Conservation (phyloP, 2,113 vertebrate genomes). For the Ameiurus melas region DNA sequence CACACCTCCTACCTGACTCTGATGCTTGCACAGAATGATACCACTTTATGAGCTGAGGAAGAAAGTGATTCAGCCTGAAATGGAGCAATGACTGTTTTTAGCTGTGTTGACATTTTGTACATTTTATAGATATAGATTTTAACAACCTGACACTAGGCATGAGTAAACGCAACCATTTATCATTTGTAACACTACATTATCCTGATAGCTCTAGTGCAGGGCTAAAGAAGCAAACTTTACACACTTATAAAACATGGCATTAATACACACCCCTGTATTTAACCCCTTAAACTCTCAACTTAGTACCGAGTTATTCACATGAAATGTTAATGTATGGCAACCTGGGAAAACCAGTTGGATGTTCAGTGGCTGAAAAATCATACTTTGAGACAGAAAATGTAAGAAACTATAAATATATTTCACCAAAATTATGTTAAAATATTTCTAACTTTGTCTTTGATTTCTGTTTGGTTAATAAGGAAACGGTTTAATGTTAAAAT, state of each 20-base stretch:
- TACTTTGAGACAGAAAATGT: neutral
- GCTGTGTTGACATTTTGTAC: neutral
- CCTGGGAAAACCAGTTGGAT: neutral
- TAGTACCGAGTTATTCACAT: neutral
- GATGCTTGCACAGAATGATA: neutral
- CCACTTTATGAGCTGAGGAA: neutral
- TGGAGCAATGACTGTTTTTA: neutral
- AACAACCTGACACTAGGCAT: too few relatives aligned
- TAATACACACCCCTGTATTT: neutral
- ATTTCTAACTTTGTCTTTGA: neutral
- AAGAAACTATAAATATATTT: neutral
- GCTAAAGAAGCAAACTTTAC: neutral
- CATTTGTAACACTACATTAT: neutral
- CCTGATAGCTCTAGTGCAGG: too few relatives aligned
- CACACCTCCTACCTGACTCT: neutral
- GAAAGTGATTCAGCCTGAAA: neutral
- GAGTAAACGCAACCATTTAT: neutral
- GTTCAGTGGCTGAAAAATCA: neutral
- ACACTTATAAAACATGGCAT: neutral
- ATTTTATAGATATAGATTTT: conserved; percentile 1
- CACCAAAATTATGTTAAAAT: neutral
- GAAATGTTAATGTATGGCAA: neutral
- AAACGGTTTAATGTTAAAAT: neutral
- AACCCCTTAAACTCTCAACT: neutral
- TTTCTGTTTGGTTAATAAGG: neutral